Percentiles rank a stretch among this genome's conserved stretches.
phyloP scores from a whole-genome alignment of 2,797 vertebrate genomes.

The Lepus townsendii region DNA sequence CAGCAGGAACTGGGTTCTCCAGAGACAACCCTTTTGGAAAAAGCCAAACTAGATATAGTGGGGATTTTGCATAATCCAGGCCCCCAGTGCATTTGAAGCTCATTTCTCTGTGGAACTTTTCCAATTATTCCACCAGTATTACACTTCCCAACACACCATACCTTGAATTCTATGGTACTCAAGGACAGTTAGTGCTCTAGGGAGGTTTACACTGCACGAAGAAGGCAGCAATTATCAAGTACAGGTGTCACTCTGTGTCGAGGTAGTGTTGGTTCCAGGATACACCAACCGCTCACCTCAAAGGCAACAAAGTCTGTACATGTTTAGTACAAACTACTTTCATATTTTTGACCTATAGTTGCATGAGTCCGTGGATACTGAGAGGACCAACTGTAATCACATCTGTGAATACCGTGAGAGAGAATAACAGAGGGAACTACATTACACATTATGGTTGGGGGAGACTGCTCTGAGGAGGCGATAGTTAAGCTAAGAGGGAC shows the following conservation, averaged over 20 bases:
- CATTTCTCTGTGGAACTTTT: background rate
- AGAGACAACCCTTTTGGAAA: background rate
- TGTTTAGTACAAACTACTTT: background rate
- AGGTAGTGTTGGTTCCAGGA: background rate
- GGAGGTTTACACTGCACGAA: background rate
- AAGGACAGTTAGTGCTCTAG: background rate
- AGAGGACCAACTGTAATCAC: background rate
- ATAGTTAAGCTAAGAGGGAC: background rate
- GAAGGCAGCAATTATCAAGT: background rate
- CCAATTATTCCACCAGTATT: background rate
- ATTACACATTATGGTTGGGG: background rate
- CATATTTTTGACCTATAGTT: background rate
- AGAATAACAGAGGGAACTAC: background rate
- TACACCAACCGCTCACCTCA: background rate
- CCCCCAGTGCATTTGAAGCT: background rate
- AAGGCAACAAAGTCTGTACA: background rate
- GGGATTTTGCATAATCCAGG: background rate
- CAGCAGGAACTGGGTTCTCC: background rate
- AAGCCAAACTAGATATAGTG: background rate
- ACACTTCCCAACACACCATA: fast-evolving
- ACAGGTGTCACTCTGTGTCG: background rate
- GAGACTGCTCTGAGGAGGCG: background rate
- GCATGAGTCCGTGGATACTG: background rate
- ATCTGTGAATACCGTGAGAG: background rate
- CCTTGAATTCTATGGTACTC: too few relatives aligned